Percentiles rank a stretch among this genome's conserved stretches.
These are phyloP conservation scores for Puma concolor DNA, from an alignment of 2,113 vertebrate genomes.

Conservation along the genomic window DNA sequence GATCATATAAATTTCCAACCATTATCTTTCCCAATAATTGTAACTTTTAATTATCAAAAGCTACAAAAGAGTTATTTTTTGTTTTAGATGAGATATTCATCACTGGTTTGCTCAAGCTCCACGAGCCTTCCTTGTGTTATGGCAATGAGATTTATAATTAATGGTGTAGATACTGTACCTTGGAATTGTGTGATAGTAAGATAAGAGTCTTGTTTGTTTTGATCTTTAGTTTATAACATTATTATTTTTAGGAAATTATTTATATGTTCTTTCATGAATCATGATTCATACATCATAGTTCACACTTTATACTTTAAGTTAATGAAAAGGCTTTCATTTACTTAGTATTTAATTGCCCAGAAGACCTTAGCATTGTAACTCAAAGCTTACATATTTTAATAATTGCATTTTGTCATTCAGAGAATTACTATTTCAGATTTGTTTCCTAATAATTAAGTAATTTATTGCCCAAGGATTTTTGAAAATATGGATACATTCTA, in stretches of 20 bases:
- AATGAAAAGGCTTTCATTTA: background rate
- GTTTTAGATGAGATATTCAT: background rate
- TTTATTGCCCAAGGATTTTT: background rate
- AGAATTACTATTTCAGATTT: background rate
- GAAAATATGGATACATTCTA: background rate
- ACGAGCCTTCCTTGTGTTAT: background rate
- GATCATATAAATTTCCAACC: background rate
- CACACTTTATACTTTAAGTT: background rate
- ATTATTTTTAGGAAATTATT: background rate
- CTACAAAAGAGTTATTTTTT: background rate
- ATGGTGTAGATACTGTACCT: accelerated
- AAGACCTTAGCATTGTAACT: background rate
- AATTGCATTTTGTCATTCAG: background rate
- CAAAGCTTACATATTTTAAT: background rate
- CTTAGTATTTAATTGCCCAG: background rate
- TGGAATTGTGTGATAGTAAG: background rate
- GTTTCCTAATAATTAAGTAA: background rate
- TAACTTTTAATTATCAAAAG: background rate
- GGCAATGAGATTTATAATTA: background rate
- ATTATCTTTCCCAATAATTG: background rate
- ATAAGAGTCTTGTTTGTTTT: background rate
- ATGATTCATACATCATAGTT: background rate
- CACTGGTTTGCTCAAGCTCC: background rate
- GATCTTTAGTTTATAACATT: background rate
- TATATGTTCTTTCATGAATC: background rate